Base-by-base conservation (phyloP, 2,888 invertebrate species). In the Drosophila birchii region DNA sequence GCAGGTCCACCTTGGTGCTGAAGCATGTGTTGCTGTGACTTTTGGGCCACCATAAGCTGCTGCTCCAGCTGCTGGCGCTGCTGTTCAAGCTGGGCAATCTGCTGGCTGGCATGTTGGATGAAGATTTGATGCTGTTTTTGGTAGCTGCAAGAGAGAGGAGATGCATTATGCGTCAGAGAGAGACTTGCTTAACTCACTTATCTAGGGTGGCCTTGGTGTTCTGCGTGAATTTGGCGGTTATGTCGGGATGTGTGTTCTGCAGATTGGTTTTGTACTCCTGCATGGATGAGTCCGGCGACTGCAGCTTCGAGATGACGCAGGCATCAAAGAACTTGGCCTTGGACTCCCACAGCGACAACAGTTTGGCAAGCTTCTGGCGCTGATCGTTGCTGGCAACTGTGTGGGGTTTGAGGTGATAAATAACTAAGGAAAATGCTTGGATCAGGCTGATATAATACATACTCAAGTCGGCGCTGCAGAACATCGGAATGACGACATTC, bases 401-500 rank as follows among this genome's bases (percentile, higher is more conserved):
- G 94, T 93, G 8, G 23, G 8, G n/a, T 23, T 3, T 23, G 23
- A 29, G 29, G 5, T 9, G n/a, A 41, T 49, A 39, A 51, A 9
- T 36, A 43, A 2, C n/a, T 2, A 23, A 23, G 49, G 5, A 3
- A 1, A 36, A 2, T 3, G 7, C 63, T 61, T 11, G 18, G 7
- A 1, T 16, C 3, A 4, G 1, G 23, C 1, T 16, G 34, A 14
- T 12, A 14, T 12, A 34, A 58, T 63, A 81, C 94, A 94, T 94
- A 93, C 95, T 95, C 91, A 96, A 94, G 92, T 96, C 96, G 81
- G 98, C 96, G 93, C 97, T 97, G 94, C 98, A 98, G 94, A 98
- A 99, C 96, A 99, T 98, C 88, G 99, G 98, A 90, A 99, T 97
- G 88, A 99, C 98, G 90, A 98, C 98, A 92, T 95, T 96, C 94